These are phyloP conservation scores for Parascotia fuliginaria DNA, from an alignment of 2,888 invertebrate species.

Conservation along the genomic window DNA sequence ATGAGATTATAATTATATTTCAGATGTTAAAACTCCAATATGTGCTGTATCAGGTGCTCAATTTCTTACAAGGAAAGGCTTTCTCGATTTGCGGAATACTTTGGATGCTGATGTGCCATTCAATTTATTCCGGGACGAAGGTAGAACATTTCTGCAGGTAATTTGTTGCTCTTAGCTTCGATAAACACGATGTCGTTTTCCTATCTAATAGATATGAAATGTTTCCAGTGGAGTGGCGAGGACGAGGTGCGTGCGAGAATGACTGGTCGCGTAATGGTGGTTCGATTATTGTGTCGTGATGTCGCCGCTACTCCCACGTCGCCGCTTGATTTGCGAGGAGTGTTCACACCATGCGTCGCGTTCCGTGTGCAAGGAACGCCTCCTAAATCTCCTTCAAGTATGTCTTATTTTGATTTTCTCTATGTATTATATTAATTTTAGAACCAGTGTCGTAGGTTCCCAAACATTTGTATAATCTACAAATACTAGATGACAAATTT, in stretches of 20 bases:
- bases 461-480: too few species aligned
- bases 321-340: slow-evolving; percentile 83
- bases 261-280: slow-evolving; percentile 93
- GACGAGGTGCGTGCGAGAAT: slow-evolving; percentile 90
- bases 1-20: slow-evolving; percentile 17
- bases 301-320: slow-evolving; percentile 83
- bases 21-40: slow-evolving; percentile 92
- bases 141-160: slow-evolving; percentile 92
- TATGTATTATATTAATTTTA: too few species aligned
- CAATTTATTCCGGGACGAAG: slow-evolving; percentile 92
- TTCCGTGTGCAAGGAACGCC: slow-evolving; percentile 94
- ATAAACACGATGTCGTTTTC: neutral
- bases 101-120: slow-evolving; percentile 92
- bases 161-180: neutral
- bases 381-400: slow-evolving; percentile 82
- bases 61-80: slow-evolving; percentile 91
- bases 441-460: too few species aligned
- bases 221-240: slow-evolving; percentile 92
- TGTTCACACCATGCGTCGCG: slow-evolving; percentile 94
- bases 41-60: slow-evolving; percentile 95
- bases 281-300: slow-evolving; percentile 92
- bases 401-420: slow-evolving; percentile 9
- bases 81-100: slow-evolving; percentile 92
- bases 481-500: too few species aligned
- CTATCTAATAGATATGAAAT: slow-evolving; percentile 43